phyloP scores from a whole-genome alignment of 2,888 invertebrate genomes.

The Diplolepis rosae region DNA sequence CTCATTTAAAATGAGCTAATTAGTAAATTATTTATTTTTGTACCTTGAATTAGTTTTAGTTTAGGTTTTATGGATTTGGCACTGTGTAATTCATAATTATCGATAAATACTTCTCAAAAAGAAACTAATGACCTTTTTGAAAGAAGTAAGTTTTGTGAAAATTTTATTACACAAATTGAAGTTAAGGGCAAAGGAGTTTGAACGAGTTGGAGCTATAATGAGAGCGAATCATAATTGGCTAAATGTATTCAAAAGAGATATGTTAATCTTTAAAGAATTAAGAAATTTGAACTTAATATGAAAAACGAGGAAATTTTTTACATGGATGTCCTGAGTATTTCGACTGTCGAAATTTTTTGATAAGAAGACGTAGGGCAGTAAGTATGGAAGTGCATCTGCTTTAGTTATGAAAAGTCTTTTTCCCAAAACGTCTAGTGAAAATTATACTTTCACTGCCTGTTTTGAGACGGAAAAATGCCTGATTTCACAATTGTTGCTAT shows the following conservation, averaged over 20 bases:
- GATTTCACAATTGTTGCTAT: too few species aligned
- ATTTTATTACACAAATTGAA: not conserved
- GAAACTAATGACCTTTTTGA: too few species aligned
- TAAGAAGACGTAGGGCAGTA: constrained; percentile 38
- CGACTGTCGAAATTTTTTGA: constrained; percentile 40
- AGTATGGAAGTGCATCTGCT: constrained; percentile 41
- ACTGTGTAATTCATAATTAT: not conserved
- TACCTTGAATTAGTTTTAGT: not conserved
- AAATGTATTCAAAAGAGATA: constrained; percentile 72
- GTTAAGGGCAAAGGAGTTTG: not conserved
- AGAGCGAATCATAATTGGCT: constrained; percentile 62
- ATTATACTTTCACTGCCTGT: too few species aligned
- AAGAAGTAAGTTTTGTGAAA: not conserved
- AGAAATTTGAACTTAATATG: constrained; percentile 39
- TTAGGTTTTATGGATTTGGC: not conserved
- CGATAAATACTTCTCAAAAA: not conserved
- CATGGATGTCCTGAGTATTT: constrained; percentile 41
- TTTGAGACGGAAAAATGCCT: too few species aligned
- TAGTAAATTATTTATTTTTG: constrained; percentile 1
- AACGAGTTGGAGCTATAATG: constrained; percentile 37
- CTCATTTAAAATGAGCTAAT: not conserved
- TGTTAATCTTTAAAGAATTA: constrained; percentile 63
- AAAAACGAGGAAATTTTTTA: constrained; percentile 37
- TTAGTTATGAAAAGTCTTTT: not conserved
- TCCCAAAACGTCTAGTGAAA: too few species aligned